Base-by-base conservation (phyloP, 1,140 invertebrate genomes). In the Tetramorium alpestre region DNA sequence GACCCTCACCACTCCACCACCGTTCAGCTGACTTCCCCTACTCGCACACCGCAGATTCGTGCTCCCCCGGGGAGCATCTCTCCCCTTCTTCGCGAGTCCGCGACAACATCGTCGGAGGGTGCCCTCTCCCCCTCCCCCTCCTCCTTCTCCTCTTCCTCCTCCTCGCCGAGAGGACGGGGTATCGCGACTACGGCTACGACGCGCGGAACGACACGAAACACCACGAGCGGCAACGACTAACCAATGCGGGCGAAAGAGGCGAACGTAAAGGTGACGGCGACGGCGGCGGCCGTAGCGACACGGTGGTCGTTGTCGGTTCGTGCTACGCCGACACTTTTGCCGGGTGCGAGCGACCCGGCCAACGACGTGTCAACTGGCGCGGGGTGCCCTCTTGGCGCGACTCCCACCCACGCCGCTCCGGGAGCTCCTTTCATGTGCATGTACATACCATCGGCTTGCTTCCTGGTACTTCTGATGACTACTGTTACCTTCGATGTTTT, bases 261-360 rank as follows among this genome's bases (percentile, higher is more conserved):
- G 70, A 89, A 89, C 88, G 85, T 38, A 72, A 89, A 76, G 87
- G 84, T 60, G 84, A 86, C 87, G 73, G 86, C 85, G 82, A 81
- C 73, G 64, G 87, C 90, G 89, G 88, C 91, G 89, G 89, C 87
- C 91, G 89, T 90, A 88, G 88, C 90, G 92, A 92, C 93, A 91
- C 91, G 92, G 92, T 91, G 92, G 91, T 92, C 93, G 92, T 93
- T 93, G 93, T 93, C 89, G 91, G 92, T 93, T 92, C 92, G 91
- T 92, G 93, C 92, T 91, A 86, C 85, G 87, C 92, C 90, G 92
- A 94, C 93, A 93, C 92, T 93, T 93, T 92, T 93, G 91, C 90
- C 82, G 89, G 82, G 91, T 90, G 89, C 92, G 89, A 91, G 86
- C 92, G 92, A 93, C 91, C 92, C 88, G 89, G 91, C 89, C 90